These are phyloP conservation scores for Sternarchorhynchus goeldii DNA, from an alignment of 2,797 vertebrate genomes.

Conservation along the genomic window DNA sequence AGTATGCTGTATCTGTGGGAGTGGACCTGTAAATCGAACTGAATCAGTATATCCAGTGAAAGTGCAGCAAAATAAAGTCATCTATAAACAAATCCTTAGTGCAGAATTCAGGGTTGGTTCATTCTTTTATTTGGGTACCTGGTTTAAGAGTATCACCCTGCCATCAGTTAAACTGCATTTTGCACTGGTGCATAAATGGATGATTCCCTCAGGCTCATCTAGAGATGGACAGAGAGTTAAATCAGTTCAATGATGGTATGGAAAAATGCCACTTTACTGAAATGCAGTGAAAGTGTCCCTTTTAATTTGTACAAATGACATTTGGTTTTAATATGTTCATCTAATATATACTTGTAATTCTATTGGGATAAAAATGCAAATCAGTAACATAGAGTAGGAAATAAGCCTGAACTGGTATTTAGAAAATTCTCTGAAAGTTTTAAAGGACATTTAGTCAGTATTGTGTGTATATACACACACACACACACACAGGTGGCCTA, in stretches of 20 bases:
- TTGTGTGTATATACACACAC: no score
- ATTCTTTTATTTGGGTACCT: neutral
- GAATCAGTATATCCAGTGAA: conserved; percentile 41
- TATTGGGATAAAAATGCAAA: no score
- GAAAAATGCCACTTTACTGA: neutral
- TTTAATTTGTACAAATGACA: neutral
- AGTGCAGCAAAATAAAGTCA: conserved; percentile 36
- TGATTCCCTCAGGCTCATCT: no score
- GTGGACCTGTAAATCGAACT: conserved; percentile 14
- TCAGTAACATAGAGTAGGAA: no score
- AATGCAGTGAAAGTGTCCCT: neutral
- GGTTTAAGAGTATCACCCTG: no score
- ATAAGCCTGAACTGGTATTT: no score
- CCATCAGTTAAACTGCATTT: no score
- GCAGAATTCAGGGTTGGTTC: neutral
- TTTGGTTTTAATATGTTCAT: neutral
- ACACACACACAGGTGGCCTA: no score
- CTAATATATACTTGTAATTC: neutral
- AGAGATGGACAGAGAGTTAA: neutral
- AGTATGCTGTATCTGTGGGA: neutral
- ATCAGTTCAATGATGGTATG: neutral
- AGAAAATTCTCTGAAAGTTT: no score
- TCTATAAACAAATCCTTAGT: neutral
- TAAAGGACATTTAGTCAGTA: no score
- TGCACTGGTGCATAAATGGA: no score